A percentile compares a stretch with the other conserved stretches of the same genome.
These are phyloP conservation scores for Trichopoda pennipes DNA, from an alignment of 2,888 invertebrate species.

Conservation along the genomic window DNA sequence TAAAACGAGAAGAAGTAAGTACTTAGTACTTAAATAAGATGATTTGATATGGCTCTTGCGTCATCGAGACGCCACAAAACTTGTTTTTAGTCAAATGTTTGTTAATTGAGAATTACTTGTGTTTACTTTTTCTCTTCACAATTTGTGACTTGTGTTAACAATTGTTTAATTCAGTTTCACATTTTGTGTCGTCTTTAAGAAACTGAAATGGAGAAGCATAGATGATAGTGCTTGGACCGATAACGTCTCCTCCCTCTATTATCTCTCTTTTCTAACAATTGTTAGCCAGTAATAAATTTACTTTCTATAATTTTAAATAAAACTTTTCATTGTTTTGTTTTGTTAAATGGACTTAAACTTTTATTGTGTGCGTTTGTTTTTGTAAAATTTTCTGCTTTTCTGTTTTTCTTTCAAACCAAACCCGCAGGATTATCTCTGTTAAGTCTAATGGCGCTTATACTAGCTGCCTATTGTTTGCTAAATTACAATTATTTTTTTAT, in stretches of 20 bases:
- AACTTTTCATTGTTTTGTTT: slow-evolving; percentile 67
- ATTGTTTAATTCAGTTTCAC: slow-evolving; percentile 27
- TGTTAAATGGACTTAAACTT: slow-evolving; percentile 64
- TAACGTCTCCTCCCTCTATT: slow-evolving; percentile 51
- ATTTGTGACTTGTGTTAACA: slow-evolving; percentile 38
- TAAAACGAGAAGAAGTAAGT: slow-evolving; percentile 30
- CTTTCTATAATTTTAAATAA: slow-evolving; percentile 56
- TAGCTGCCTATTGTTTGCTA: slow-evolving; percentile 65
- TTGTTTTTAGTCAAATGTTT: slow-evolving; percentile 41
- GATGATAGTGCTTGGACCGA: slow-evolving; percentile 43
- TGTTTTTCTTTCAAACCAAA: slow-evolving; percentile 39
- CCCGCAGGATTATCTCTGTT: slow-evolving; percentile 66
- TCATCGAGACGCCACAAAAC: slow-evolving; percentile 54
- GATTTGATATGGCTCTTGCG: slow-evolving; percentile 27
- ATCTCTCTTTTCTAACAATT: slow-evolving; percentile 7
- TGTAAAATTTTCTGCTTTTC: slow-evolving; percentile 20
- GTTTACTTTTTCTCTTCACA: slow-evolving; percentile 18
- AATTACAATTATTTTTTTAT: slow-evolving; percentile 68
- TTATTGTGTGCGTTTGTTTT: slow-evolving; percentile 33
- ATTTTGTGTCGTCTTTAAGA: slow-evolving; percentile 32
- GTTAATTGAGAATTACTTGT: slow-evolving; percentile 59
- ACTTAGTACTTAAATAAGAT: slow-evolving; percentile 35
- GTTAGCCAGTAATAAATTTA: slow-evolving; percentile 64
- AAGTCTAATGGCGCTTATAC: slow-evolving; percentile 67
- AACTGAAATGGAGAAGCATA: slow-evolving; percentile 27